Evolutionary conservation across 2,888 invertebrate species (phyloP).

Genomic region (Ornithoptera priamus): DNA sequence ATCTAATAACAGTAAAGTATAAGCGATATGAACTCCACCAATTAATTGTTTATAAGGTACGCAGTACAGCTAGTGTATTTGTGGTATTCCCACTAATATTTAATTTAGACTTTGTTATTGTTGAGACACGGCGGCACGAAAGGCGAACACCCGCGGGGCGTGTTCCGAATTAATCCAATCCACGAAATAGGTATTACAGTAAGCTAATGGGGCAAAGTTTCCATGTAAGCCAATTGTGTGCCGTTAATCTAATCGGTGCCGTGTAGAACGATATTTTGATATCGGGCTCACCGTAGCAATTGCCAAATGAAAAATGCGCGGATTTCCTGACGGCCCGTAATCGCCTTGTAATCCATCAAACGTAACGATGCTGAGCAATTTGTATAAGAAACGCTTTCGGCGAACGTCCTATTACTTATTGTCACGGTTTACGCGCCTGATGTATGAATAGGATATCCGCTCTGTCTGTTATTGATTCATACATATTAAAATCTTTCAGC

Average conservation of each 20-base stretch:
- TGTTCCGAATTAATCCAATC: slow-evolving; percentile 66
- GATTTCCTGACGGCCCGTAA: slow-evolving; percentile 72
- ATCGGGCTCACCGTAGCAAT: slow-evolving; percentile 60
- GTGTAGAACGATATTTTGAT: slow-evolving; percentile 73
- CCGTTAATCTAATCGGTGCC: slow-evolving; percentile 74
- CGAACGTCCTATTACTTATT: slow-evolving; percentile 60
- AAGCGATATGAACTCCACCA: background rate
- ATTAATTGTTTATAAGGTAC: slow-evolving; percentile 1
- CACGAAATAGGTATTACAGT: slow-evolving; percentile 55
- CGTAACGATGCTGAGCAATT: slow-evolving; percentile 47
- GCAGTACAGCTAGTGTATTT: slow-evolving; percentile 8
- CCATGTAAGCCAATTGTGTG: slow-evolving; percentile 74
- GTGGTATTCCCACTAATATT: slow-evolving; percentile 44
- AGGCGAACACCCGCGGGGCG: slow-evolving; percentile 55
- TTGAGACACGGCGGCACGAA: slow-evolving; percentile 56
- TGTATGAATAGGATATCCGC: slow-evolving; percentile 42
- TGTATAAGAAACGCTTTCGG: slow-evolving; percentile 50
- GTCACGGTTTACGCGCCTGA: slow-evolving; percentile 59
- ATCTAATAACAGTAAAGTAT: background rate
- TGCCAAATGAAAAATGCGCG: slow-evolving; percentile 77
- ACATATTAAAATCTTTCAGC: slow-evolving; percentile 37
- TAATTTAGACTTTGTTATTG: slow-evolving; percentile 57
- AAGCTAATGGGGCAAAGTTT: slow-evolving; percentile 66
- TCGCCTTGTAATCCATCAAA: slow-evolving; percentile 75
- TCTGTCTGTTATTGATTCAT: slow-evolving; percentile 46